Base-by-base conservation (phyloP, 2,797 vertebrate genomes). In the Pseudochirops cupreus region DNA sequence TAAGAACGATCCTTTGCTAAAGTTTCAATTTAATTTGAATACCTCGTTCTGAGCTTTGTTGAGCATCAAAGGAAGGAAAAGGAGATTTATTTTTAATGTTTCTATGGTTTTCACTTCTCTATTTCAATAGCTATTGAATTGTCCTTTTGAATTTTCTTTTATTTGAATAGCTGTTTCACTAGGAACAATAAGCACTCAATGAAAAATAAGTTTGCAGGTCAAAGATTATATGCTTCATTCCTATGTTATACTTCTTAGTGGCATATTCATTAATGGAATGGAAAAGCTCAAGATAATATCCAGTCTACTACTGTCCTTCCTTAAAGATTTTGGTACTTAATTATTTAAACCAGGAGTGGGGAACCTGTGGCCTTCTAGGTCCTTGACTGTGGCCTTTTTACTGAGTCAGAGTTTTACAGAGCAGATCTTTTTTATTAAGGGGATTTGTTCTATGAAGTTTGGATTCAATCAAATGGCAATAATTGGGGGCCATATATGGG, bases 151-250 rank as follows among this genome's bases (percentile, higher is more conserved):
- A 46, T 87, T 53, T 94, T 24, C 28, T 94, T 1, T 55, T 96
- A 56, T 6, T 87, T 96, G 97, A 95, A 90, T 92, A 96, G 92
- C 59, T 94, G 92, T 94, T 39, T 95, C 39, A 94, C 95, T 94
- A 95, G 91, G 94, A 97, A 90, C 92, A 96, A 56, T 1, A 90
- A n/a, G 50, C 24, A 39, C 62, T 96, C 53, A 90, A 16, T 93
- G 82, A 90, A 39, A 95, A 12, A 89, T 91, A 82, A 46, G 5
- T 96, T 93, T 95, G 92, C 96, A 96, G 31, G 46, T 67, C 46
- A 92, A 90, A 94, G n/a, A 94, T 29, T 93, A 6, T 94, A 33
- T n/a, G 56, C 95, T 89, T 28, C n/a, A 52, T 94, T 50, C 91
- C 54, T 56, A 97, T 96, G 91, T 87, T 82, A 21, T 31, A 58